Conservation (phyloP, 2,797 vertebrate species). For the Anguilla marmorata region DNA sequence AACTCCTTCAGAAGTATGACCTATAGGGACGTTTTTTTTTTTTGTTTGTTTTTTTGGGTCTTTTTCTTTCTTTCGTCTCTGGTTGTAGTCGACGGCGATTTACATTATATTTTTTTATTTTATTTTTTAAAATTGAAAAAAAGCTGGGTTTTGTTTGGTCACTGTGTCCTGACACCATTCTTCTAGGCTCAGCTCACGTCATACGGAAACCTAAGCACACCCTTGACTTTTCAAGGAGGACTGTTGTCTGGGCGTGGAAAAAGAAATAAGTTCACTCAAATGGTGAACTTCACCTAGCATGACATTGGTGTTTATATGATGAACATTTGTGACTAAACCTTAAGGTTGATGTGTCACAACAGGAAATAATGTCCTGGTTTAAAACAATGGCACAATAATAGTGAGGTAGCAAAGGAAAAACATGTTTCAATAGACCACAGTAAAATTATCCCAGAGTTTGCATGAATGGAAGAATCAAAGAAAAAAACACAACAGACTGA, state of each 20-base stretch:
- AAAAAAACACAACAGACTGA: neutral
- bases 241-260: neutral
- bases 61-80: neutral
- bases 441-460: slow-evolving; percentile 16
- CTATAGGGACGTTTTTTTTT: slow-evolving; percentile 62
- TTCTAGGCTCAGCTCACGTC: neutral
- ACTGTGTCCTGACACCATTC: neutral
- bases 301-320: neutral
- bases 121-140: neutral
- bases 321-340: neutral
- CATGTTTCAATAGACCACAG: slow-evolving; percentile 10
- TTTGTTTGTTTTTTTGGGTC: neutral
- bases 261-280: neutral
- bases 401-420: neutral
- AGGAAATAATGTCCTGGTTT: neutral
- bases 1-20: slow-evolving; percentile 84
- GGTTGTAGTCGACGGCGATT: neutral
- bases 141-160: neutral
- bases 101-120: neutral
- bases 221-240: neutral
- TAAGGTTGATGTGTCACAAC: neutral
- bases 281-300: neutral
- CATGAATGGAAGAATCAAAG: slow-evolving; percentile 24
- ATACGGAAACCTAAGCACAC: neutral
- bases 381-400: neutral